These are phyloP conservation scores for Perodicticus potto DNA, from an alignment of 2,797 vertebrate genomes.

Conservation along the genomic window DNA sequence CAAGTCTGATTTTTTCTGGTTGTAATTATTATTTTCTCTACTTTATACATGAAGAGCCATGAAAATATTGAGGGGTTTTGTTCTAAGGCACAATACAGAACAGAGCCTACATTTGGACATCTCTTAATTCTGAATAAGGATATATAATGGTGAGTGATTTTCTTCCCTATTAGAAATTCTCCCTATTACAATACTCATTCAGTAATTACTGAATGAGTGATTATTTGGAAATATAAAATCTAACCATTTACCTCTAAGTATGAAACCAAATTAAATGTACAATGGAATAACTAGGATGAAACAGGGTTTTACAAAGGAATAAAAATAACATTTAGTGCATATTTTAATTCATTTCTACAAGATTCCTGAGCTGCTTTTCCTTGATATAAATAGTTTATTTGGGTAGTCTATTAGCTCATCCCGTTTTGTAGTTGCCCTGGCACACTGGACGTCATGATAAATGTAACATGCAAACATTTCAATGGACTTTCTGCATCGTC, in stretches of 20 bases:
- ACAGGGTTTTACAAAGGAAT: not conserved
- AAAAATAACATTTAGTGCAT: conserved; percentile 11
- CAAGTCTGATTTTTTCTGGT: conserved; percentile 17
- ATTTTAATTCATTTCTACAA: conserved; percentile 46
- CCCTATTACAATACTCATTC: not conserved
- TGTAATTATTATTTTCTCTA: conserved; percentile 46
- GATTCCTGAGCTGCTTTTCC: conserved; percentile 4
- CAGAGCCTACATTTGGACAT: not conserved
- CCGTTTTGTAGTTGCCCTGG: conserved; percentile 15
- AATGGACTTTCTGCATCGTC: conserved; percentile 77
- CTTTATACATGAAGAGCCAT: conserved; percentile 41
- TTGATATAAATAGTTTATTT: not conserved
- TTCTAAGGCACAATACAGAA: conserved; percentile 6
- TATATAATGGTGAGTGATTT: not conserved
- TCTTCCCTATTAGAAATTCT: conserved; percentile 50
- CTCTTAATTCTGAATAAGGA: conserved; percentile 16
- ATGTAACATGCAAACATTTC: conserved; percentile 65
- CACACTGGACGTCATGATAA: conserved; percentile 58
- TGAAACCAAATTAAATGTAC: conserved; percentile 51
- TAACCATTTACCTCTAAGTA: not conserved
- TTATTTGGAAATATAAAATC: conserved; percentile 51
- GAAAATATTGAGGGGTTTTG: conserved; percentile 51
- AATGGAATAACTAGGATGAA: conserved; percentile 52
- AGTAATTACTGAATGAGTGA: not conserved
- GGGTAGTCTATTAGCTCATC: not conserved